Base-by-base conservation (phyloP, 2,113 vertebrate species). In the Amphiprion percula region DNA sequence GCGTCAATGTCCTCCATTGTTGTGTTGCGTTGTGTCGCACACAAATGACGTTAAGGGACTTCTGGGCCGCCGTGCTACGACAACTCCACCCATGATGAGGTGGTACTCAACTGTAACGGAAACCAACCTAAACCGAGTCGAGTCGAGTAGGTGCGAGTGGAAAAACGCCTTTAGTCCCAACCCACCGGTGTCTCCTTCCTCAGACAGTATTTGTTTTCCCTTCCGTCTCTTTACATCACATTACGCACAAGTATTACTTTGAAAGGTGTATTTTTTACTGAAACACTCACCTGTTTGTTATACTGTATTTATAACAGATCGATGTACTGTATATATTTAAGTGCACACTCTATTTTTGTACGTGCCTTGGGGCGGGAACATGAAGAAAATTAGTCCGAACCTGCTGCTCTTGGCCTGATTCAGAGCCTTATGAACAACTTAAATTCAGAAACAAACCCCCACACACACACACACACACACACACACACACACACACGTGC, bases 261-360 rank as follows among this genome's bases (percentile, higher is more conserved):
- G 66, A 54, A 49, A 41, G 21, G 7, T 77, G 59, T 44, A 46
- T 59, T 78, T 70, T 70, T 79, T 79, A 73, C 49, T 54, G n/a
- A 65, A 80, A 23, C 71, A 1, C 14, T 28, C 23, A 50, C 37
- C 26, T 81, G 21, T 85, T 85, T 90, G 67, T 77, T 74, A 50
- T 50, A 65, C 12, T 66, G 62, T 91, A 89, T 93, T 91, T 90
- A 83, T 85, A 82, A 39, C 55, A 85, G 61, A 80, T 72, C 24
- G 8, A 80, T 77, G 52, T 66, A 80, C 47, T 85, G 70, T 89
- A 58, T 82, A 65, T 87, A 84, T 79, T 85, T 79, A 68, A 77
- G 39, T 84, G 39, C 67, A 75, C 52, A 37, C 52, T 76, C 37
- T 92, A 88, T 90, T 89, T 91, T 91, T 90, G 24, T 90, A 90